phyloP scores from a whole-genome alignment of 2,113 vertebrate genomes.

The Fulica atra region DNA sequence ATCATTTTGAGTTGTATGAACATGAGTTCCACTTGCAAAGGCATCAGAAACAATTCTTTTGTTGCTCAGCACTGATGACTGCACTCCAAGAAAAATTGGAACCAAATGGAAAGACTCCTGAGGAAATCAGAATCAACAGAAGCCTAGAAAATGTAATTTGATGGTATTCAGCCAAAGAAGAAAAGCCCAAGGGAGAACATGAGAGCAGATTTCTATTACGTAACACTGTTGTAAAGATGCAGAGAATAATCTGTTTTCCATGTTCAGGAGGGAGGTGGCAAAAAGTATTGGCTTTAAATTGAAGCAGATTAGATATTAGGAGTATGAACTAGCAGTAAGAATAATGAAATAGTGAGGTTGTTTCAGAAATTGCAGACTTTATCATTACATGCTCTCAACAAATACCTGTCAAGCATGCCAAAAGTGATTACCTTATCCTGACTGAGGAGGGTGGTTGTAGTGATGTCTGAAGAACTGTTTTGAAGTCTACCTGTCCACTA shows the following conservation, averaged over 20 bases:
- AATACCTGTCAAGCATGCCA: background rate
- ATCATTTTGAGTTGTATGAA: background rate
- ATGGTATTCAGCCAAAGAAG: background rate
- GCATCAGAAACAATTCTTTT: background rate
- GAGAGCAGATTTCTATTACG: background rate
- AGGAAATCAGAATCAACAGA: background rate
- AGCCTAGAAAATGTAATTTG: background rate
- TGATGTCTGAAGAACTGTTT: background rate
- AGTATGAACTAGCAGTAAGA: background rate
- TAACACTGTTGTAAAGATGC: background rate
- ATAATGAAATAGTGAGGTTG: background rate
- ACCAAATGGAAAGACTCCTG: background rate
- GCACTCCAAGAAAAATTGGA: background rate
- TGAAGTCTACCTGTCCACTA: background rate
- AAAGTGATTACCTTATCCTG: background rate
- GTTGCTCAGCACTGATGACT: background rate
- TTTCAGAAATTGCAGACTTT: background rate
- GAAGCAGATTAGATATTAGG: background rate
- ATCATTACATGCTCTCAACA: background rate
- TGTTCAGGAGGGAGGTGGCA: background rate
- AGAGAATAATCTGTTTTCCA: background rate
- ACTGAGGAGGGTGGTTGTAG: background rate
- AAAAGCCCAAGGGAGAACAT: background rate
- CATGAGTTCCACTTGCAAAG: background rate
- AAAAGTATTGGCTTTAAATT: background rate